Conservation (phyloP, 2,797 vertebrate genomes). For the Artibeus jamaicensis region DNA sequence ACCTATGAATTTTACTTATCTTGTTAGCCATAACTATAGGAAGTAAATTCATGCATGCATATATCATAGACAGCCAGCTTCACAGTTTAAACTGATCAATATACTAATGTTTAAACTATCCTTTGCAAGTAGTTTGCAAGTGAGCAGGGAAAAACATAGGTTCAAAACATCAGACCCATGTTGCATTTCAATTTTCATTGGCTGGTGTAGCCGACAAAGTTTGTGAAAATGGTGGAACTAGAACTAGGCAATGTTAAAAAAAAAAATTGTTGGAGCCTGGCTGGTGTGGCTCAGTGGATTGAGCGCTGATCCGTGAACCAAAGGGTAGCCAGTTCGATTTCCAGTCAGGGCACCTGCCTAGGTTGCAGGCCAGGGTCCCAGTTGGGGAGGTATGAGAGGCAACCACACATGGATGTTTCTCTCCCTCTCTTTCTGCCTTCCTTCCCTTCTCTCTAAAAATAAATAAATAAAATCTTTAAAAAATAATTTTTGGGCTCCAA, state of each 20-base stretch:
- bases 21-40: background rate
- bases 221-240: background rate
- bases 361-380: too few species aligned
- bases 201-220: background rate
- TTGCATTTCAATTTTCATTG: background rate
- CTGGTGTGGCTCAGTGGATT: too few species aligned
- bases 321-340: too few species aligned
- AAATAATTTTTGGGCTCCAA: background rate
- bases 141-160: background rate
- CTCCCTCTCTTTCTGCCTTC: too few species aligned
- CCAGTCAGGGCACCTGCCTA: too few species aligned
- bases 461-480: background rate
- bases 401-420: too few species aligned
- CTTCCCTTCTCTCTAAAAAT: too few species aligned
- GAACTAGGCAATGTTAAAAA: background rate
- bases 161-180: background rate
- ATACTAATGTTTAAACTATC: background rate
- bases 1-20: conserved; percentile 28
- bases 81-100: background rate
- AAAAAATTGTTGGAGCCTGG: background rate
- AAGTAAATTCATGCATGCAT: background rate
- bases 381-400: too few species aligned
- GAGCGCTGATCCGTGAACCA: too few species aligned
- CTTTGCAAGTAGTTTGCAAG: conserved; percentile 27
- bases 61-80: background rate